Base-by-base conservation (phyloP, 2,797 vertebrate genomes). In the Semaprochilodus insignis region DNA sequence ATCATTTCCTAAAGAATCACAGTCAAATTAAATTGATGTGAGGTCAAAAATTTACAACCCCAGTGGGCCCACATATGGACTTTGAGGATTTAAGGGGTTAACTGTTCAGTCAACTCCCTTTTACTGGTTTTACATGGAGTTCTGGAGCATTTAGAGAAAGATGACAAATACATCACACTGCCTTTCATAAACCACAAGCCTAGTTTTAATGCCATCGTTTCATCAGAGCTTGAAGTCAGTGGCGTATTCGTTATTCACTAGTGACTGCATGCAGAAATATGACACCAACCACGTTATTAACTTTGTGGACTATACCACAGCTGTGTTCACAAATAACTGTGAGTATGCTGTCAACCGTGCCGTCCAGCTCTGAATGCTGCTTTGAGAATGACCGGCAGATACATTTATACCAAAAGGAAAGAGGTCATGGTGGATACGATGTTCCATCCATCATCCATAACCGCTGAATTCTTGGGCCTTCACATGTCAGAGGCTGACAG, bases 151-250 rank as follows among this genome's bases (percentile, higher is more conserved):
- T 66, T 73, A 23, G 60, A 40, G 7, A 63, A 55, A 62, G 16
- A 44, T 67, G 52, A 65, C 48, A 54, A 31, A 57, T 25, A 48
- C 60, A 21, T 59, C 52, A 19, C 19, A 23, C 21, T 77, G 44
- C 67, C 34, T 65, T 67, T 74, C 15, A 34, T 60, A 51, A 52
- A 78, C 69, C 82, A 60, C 70, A 79, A 36, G 19, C 36, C 36
- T 79, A 67, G 36, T 83, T 74, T 78, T 55, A 65, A 83, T 83
- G n/a, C 62, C 70, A 66, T 55, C 60, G 48, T 63, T 79, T 74
- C 65, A 79, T 69, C 65, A 79, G 23, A 74, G 77, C 54, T 74
- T 67, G 70, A 74, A 79, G 31, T 77, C 60, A 74, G 40, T 8
- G 14, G 54, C 5, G 2, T 70, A 21, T 67, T 67, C 13, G 16